Conservation (phyloP, 1,140 invertebrate genomes). For the Acromyrmex heyeri region DNA sequence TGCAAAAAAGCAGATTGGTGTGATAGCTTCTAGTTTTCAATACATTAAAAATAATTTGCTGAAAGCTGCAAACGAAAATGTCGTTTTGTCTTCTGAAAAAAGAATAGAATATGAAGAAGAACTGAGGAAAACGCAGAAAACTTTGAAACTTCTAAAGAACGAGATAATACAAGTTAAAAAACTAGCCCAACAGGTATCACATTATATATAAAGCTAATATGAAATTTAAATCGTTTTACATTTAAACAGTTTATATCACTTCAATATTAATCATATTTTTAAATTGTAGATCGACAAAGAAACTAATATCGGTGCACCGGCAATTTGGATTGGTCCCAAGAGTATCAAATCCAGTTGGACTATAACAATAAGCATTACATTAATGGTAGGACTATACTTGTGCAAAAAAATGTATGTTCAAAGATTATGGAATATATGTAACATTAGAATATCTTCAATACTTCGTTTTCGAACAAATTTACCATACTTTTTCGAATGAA, state of each 20-base stretch:
- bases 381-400: constrained; percentile 78
- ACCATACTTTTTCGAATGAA: constrained; percentile 8
- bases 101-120: constrained; percentile 71
- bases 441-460: background rate
- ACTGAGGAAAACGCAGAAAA: constrained; percentile 72
- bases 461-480: background rate
- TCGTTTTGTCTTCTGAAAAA: constrained; percentile 59
- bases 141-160: constrained; percentile 73
- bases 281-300: constrained; percentile 75
- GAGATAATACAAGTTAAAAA: constrained; percentile 73
- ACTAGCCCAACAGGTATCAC: constrained; percentile 76
- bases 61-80: constrained; percentile 58
- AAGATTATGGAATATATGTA: constrained; percentile 67
- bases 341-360: constrained; percentile 72
- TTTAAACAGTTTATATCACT: constrained; percentile 9
- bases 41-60: constrained; percentile 77
- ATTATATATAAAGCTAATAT: constrained; percentile 17
- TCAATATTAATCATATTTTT: constrained; percentile 41
- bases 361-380: constrained; percentile 71
- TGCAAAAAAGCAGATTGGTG: constrained; percentile 75
- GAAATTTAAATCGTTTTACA: constrained; percentile 14
- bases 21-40: constrained; percentile 81
- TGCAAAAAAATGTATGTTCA: constrained; percentile 72
- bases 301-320: constrained; percentile 73
- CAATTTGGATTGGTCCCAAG: constrained; percentile 77